phyloP scores from a whole-genome alignment of 1,140 invertebrate genomes.

The Parasteatoda tepidariorum region DNA sequence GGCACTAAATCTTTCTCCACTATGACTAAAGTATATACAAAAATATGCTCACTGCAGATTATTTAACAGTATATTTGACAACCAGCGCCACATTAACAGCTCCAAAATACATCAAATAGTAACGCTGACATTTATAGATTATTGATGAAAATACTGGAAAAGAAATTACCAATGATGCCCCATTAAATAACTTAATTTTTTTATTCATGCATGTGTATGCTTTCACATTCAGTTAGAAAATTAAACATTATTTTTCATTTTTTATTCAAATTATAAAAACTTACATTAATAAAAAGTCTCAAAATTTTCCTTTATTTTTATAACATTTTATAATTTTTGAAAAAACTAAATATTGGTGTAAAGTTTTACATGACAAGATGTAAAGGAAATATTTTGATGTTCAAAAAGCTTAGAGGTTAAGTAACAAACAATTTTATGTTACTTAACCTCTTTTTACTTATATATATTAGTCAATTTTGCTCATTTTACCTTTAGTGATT shows the following conservation, averaged over 20 bases:
- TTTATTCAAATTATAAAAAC: too few relatives aligned
- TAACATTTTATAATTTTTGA: too few relatives aligned
- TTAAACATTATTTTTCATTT: not conserved
- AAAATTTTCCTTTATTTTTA: too few relatives aligned
- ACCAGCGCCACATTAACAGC: conserved; percentile 52
- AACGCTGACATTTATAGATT: conserved; percentile 11
- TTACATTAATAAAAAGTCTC: too few relatives aligned
- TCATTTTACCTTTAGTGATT: too few relatives aligned
- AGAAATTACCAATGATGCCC: conserved; percentile 19
- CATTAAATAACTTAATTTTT: not conserved
- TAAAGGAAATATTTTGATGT: too few relatives aligned
- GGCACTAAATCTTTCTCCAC: conserved; percentile 59
- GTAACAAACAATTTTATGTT: too few relatives aligned
- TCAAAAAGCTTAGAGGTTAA: too few relatives aligned
- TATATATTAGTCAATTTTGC: too few relatives aligned
- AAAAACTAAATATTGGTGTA: too few relatives aligned
- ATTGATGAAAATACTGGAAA: conserved; percentile 44
- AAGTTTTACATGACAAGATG: too few relatives aligned
- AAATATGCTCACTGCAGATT: conserved; percentile 59
- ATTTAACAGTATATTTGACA: conserved; percentile 50
- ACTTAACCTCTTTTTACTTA: too few relatives aligned
- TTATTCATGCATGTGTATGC: not conserved
- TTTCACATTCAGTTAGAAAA: not conserved
- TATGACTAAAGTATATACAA: conserved; percentile 57
- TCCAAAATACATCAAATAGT: conserved; percentile 47